phyloP scores from a whole-genome alignment of 1,140 invertebrate species.

The Drosophila quadrilineata region DNA sequence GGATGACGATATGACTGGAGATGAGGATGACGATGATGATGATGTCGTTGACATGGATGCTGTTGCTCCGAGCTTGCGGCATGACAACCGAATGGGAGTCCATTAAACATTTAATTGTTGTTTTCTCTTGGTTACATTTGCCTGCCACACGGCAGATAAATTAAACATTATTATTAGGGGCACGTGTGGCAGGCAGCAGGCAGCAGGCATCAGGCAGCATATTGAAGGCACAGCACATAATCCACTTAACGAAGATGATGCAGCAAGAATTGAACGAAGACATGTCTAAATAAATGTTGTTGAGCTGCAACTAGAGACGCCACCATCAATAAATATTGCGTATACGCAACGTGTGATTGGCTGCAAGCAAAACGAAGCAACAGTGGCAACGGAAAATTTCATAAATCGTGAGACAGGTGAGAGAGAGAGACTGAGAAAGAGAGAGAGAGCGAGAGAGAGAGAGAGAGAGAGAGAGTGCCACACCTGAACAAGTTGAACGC shows the following conservation, averaged over 20 bases:
- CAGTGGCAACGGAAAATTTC: conserved; percentile 34
- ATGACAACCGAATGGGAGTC: conserved; percentile 1
- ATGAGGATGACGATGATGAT: no score
- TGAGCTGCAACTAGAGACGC: neutral
- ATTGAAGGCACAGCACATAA: neutral
- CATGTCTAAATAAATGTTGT: no score
- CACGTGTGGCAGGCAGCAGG: conserved; percentile 3
- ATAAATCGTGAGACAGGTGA: no score
- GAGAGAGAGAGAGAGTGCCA: neutral
- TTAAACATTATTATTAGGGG: conserved; percentile 50
- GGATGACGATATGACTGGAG: no score
- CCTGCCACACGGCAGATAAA: conserved; percentile 22
- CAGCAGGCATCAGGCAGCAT: neutral
- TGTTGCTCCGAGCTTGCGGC: conserved; percentile 39
- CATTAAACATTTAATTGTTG: conserved; percentile 34
- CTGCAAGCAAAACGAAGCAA: conserved; percentile 50
- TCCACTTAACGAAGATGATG: no score
- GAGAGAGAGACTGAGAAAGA: conserved; percentile 8
- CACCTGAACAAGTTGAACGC: conserved; percentile 53
- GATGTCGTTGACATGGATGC: conserved; percentile 67
- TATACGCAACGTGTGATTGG: conserved; percentile 50
- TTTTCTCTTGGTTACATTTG: conserved; percentile 4
- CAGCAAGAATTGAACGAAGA: no score
- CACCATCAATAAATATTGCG: conserved; percentile 64
- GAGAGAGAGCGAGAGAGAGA: neutral